Evolutionary conservation across 1,140 invertebrate genomes (phyloP).

Genomic region (Ostrea denselamellosa): DNA sequence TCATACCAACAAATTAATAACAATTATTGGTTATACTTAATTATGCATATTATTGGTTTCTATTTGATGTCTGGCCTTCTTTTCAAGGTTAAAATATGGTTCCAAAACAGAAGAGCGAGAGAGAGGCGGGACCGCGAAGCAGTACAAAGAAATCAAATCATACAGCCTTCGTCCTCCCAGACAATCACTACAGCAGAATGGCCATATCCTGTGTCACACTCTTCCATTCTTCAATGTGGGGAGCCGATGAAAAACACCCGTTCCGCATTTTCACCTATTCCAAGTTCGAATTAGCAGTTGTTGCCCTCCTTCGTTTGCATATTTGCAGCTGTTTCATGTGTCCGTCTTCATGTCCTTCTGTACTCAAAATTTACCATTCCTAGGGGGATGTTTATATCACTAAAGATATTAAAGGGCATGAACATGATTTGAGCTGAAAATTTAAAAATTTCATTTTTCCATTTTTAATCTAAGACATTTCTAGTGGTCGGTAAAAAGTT

Average conservation of each 20-base stretch:
- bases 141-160: constrained; percentile 53
- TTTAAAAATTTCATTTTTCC: too few species aligned
- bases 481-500: too few species aligned
- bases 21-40: neutral
- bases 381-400: too few species aligned
- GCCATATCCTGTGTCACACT: neutral
- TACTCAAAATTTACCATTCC: too few species aligned
- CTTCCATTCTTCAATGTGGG: neutral
- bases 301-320: neutral
- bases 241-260: neutral
- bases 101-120: constrained; percentile 88
- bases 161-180: constrained; percentile 14
- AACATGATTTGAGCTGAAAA: too few species aligned
- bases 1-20: neutral
- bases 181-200: neutral
- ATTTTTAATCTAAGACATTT: too few species aligned
- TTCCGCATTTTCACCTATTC: neutral
- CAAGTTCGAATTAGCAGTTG: constrained; percentile 9
- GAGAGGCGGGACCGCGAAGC: constrained; percentile 83
- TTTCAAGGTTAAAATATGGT: constrained; percentile 90
- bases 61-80: constrained; percentile 8
- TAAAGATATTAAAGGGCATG: too few species aligned
- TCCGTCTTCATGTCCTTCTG: too few species aligned
- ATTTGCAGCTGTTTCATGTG: constrained; percentile 1
- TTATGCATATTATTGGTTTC: constrained; percentile 31